A percentile compares a stretch with the other conserved stretches of the same genome.
Evolutionary conservation across 2,113 vertebrate genomes (phyloP).

Genomic region (Bambusicola thoracicus): DNA sequence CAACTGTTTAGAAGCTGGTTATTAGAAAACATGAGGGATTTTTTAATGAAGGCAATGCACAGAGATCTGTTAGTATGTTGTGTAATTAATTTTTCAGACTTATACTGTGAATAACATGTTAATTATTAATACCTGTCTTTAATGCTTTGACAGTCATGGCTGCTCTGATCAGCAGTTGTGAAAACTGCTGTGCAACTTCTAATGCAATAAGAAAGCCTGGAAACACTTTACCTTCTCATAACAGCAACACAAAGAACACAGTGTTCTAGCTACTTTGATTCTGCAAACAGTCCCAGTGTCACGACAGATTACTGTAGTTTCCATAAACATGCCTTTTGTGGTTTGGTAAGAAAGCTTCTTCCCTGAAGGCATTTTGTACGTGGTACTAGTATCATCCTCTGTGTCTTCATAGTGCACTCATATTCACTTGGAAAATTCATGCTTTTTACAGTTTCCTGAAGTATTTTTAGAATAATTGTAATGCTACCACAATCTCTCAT

Average conservation of each 20-base stretch:
- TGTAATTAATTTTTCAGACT: not conserved
- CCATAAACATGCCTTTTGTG: slow-evolving; percentile 41
- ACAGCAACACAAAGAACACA: slow-evolving; percentile 28
- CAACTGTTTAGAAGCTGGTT: not conserved
- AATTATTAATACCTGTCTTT: not conserved
- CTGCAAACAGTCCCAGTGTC: slow-evolving; percentile 28
- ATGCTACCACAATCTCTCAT: not conserved
- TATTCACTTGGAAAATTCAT: not conserved
- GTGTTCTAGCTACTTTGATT: slow-evolving; percentile 34
- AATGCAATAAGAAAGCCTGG: slow-evolving; percentile 4
- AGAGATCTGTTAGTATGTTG: not conserved
- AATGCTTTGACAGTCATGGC: not conserved
- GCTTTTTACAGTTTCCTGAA: not conserved
- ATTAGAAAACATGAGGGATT: not conserved
- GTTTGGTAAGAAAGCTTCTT: slow-evolving; percentile 44
- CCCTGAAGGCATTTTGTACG: slow-evolving; percentile 5
- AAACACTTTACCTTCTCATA: not conserved
- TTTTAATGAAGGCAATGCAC: not conserved
- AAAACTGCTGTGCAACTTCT: not conserved
- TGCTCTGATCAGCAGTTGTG: not conserved
- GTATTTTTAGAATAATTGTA: slow-evolving; percentile 18
- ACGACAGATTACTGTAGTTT: slow-evolving; percentile 35
- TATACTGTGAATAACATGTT: not conserved
- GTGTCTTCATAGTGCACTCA: not conserved
- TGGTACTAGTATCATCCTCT: not conserved